phyloP scores from a whole-genome alignment of 2,888 invertebrate genomes.

The Apomyelois bistriatella region DNA sequence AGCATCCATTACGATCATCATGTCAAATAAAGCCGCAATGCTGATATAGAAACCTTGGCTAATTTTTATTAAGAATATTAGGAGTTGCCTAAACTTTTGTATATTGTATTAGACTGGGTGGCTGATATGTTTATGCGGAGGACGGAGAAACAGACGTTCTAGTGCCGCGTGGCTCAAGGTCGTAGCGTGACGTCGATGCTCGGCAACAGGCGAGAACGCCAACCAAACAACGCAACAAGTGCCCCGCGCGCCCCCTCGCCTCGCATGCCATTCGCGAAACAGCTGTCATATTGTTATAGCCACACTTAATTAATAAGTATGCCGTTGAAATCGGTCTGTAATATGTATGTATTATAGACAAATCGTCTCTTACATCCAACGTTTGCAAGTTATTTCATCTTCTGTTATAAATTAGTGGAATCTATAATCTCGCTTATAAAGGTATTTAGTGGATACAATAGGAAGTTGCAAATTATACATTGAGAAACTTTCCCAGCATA shows the following conservation, averaged over 20 bases:
- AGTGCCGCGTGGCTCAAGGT: slow-evolving; percentile 56
- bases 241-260: slow-evolving; percentile 60
- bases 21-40: too few species aligned
- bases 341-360: not conserved
- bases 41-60: too few species aligned
- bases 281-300: slow-evolving; percentile 37
- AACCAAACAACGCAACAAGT: slow-evolving; percentile 77
- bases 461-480: too few species aligned
- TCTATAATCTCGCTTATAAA: too few species aligned
- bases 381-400: too few species aligned
- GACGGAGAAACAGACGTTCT: slow-evolving; percentile 39
- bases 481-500: too few species aligned
- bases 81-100: too few species aligned
- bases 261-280: slow-evolving; percentile 56
- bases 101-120: not conserved
- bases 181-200: slow-evolving; percentile 59
- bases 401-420: too few species aligned
- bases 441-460: too few species aligned
- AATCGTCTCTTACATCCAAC: too few species aligned
- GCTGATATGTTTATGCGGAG: slow-evolving; percentile 24
- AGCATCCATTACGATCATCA: too few species aligned
- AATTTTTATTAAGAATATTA: too few species aligned
- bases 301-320: slow-evolving; percentile 26
- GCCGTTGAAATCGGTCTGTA: not conserved
- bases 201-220: slow-evolving; percentile 66